These are phyloP conservation scores for Heliconius himera DNA, from an alignment of 1,140 invertebrate species.

Conservation along the genomic window DNA sequence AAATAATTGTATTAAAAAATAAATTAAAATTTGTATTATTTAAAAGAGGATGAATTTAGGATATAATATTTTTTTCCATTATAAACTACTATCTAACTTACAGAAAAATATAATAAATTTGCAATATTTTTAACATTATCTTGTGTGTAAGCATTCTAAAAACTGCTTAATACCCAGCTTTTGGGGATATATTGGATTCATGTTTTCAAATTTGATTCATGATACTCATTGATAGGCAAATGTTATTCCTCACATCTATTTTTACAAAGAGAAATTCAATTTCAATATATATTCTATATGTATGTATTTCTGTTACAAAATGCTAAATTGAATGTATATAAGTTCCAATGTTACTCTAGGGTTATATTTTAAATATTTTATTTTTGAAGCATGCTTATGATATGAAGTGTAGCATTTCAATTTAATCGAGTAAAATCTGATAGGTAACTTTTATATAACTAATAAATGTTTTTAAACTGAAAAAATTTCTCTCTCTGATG, in stretches of 20 bases:
- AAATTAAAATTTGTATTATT: background rate
- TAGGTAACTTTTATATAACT: too few relatives aligned
- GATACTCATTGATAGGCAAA: constrained; percentile 14
- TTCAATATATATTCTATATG: background rate
- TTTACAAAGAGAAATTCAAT: constrained; percentile 11
- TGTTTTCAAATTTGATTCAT: constrained; percentile 18
- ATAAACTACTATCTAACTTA: too few relatives aligned
- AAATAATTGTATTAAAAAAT: too few relatives aligned
- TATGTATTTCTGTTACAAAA: background rate
- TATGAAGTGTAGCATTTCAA: too few relatives aligned
- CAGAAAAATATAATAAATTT: too few relatives aligned
- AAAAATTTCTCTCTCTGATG: too few relatives aligned
- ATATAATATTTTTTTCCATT: too few relatives aligned
- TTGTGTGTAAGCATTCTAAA: background rate
- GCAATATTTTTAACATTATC: too few relatives aligned
- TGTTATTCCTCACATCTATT: constrained; percentile 12
- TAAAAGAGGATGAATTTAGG: background rate
- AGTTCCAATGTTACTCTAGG: background rate
- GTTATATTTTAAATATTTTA: background rate
- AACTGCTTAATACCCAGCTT: background rate
- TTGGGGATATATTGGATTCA: constrained; percentile 4
- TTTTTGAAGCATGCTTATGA: too few relatives aligned
- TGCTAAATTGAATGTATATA: background rate
- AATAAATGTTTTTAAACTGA: too few relatives aligned
- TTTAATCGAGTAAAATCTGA: too few relatives aligned